A percentile compares a stretch with the other conserved stretches of the same genome.
phyloP scores from a whole-genome alignment of 2,888 invertebrate species.

The Phaedon cochleariae region DNA sequence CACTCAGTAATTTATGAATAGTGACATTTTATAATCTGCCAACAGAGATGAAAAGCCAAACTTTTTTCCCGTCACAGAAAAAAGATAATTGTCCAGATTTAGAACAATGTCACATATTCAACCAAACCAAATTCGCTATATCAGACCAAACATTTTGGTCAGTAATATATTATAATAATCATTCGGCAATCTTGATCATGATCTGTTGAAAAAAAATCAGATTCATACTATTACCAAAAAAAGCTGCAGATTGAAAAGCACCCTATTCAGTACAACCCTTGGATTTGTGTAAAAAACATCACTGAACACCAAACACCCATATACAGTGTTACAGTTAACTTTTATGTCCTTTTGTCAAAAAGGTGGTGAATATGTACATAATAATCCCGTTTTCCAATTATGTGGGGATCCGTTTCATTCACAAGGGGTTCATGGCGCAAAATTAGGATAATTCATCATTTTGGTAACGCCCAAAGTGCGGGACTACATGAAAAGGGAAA shows the following conservation, averaged over 20 bases:
- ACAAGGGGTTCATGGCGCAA: constrained; percentile 35
- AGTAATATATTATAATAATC: no score
- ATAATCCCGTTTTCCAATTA: constrained; percentile 43
- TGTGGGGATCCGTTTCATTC: constrained; percentile 36
- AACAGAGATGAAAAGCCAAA: no score
- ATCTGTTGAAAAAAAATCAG: neutral
- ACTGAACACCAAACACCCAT: constrained; percentile 13
- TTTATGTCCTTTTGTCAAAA: constrained; percentile 31
- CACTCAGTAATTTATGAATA: no score
- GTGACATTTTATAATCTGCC: no score
- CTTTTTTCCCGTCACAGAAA: no score
- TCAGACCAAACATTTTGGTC: no score
- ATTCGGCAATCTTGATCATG: neutral
- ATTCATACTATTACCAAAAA: neutral
- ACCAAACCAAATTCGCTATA: no score
- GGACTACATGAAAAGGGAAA: constrained; percentile 42
- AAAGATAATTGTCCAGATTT: no score
- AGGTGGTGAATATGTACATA: constrained; percentile 46
- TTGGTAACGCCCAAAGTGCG: constrained; percentile 34
- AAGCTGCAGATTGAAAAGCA: neutral
- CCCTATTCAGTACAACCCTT: constrained; percentile 16
- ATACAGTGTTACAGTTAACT: constrained; percentile 27
- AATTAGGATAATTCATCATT: constrained; percentile 43
- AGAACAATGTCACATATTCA: no score
- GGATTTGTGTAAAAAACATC: constrained; percentile 18